A percentile compares a stretch with the other conserved stretches of the same genome.
These are phyloP conservation scores for Zygothrica quintamaculata DNA, from an alignment of 2,888 invertebrate species.

Conservation along the genomic window DNA sequence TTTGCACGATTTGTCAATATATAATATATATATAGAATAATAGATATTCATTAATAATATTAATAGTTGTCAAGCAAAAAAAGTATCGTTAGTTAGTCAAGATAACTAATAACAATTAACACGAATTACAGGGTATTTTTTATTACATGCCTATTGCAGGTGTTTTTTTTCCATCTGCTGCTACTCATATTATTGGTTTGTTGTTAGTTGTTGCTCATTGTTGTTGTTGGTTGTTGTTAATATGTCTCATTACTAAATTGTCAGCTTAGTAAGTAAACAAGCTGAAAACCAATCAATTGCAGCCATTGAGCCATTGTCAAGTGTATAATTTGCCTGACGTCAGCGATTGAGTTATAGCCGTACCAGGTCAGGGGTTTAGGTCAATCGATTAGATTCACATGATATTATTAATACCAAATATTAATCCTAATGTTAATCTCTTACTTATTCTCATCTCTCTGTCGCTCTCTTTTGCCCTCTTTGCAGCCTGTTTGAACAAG, in stretches of 20 bases:
- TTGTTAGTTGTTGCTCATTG: too few relatives aligned
- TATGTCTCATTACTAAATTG: conserved; percentile 36
- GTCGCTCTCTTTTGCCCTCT: conserved; percentile 23
- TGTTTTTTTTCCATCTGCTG: too few relatives aligned
- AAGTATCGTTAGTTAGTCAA: too few relatives aligned
- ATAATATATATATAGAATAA: too few relatives aligned
- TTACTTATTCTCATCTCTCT: not conserved
- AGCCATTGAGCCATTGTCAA: conserved; percentile 4
- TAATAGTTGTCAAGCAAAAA: too few relatives aligned
- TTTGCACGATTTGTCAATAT: too few relatives aligned
- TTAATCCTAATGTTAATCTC: too few relatives aligned
- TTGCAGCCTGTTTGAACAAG: conserved; percentile 97
- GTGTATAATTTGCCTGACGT: conserved; percentile 23
- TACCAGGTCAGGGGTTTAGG: not conserved
- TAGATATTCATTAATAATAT: too few relatives aligned
- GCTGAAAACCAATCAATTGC: conserved; percentile 22
- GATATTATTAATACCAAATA: not conserved
- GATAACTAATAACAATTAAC: too few relatives aligned
- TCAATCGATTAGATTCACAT: not conserved
- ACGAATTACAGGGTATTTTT: too few relatives aligned
- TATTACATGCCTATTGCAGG: too few relatives aligned
- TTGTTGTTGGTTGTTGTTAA: conserved; percentile 27
- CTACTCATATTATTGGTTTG: too few relatives aligned
- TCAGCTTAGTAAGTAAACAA: conserved; percentile 44
- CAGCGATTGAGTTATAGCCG: conserved; percentile 7